Evolutionary conservation across 2,797 vertebrate species (phyloP).

Genomic region (Phoxinus dragarum): DNA sequence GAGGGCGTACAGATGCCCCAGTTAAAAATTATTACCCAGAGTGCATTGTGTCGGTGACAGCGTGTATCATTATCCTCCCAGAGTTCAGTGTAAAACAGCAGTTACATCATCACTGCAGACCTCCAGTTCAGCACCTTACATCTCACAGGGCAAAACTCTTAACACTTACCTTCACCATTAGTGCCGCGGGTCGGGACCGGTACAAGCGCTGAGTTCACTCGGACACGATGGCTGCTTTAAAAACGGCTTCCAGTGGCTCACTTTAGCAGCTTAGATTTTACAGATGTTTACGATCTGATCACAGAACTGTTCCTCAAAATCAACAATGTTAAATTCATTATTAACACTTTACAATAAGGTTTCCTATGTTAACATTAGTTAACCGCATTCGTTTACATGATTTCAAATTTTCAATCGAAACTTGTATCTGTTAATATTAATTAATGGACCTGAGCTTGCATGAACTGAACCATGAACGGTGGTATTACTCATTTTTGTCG

Average conservation of each 20-base stretch:
- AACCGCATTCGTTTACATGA: not conserved
- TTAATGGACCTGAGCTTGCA: not conserved
- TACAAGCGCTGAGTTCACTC: slow-evolving; percentile 47
- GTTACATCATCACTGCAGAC: slow-evolving; percentile 70
- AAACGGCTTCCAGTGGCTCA: slow-evolving; percentile 13
- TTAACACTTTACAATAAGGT: not conserved
- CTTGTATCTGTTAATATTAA: not conserved
- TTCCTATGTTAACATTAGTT: not conserved
- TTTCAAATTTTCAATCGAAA: not conserved
- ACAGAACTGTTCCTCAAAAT: not conserved
- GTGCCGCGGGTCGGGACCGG: slow-evolving; percentile 36
- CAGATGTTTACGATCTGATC: not conserved
- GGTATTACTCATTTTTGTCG: not conserved
- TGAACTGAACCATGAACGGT: not conserved
- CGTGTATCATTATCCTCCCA: slow-evolving; percentile 61
- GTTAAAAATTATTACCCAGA: slow-evolving; percentile 44
- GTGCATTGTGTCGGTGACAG: slow-evolving; percentile 26
- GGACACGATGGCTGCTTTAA: slow-evolving; percentile 50
- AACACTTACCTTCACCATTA: slow-evolving; percentile 55
- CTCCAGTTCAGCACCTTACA: slow-evolving; percentile 69
- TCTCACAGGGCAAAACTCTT: slow-evolving; percentile 69
- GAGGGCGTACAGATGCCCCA: slow-evolving; percentile 14
- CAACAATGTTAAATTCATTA: not conserved
- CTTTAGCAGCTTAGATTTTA: slow-evolving; percentile 36
- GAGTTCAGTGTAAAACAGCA: slow-evolving; percentile 78